Percentiles rank a stretch among this genome's conserved stretches.
These are phyloP conservation scores for Telenomus remus DNA, from an alignment of 1,140 invertebrate genomes.

Conservation along the genomic window DNA sequence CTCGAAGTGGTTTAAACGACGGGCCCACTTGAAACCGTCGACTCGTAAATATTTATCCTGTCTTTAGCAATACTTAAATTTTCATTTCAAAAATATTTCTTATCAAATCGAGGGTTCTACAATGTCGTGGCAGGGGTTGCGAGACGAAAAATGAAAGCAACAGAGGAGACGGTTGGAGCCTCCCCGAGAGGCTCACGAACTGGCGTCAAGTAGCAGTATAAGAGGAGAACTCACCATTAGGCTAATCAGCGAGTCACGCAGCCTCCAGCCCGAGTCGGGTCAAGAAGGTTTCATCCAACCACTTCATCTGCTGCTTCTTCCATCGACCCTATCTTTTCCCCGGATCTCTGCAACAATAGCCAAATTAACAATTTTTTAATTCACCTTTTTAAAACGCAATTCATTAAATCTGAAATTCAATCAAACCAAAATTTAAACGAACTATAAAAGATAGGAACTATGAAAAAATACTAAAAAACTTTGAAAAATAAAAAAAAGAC, in stretches of 20 bases:
- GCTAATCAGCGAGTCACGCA: constrained; percentile 71
- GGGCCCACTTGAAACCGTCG: constrained; percentile 7
- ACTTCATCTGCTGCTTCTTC: constrained; percentile 57
- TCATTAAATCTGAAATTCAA: too few species aligned
- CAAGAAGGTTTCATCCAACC: constrained; percentile 66
- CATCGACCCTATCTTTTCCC: constrained; percentile 5
- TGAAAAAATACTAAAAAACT: too few species aligned
- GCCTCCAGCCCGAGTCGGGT: constrained; percentile 64
- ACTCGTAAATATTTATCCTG: constrained; percentile 66
- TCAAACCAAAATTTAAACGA: too few species aligned
- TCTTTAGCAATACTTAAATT: constrained; percentile 61
- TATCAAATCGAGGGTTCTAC: constrained; percentile 64
- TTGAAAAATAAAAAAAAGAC: too few species aligned
- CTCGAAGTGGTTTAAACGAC: constrained; percentile 9
- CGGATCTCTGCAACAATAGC: constrained; percentile 4
- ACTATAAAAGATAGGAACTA: too few species aligned
- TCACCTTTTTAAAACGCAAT: neutral
- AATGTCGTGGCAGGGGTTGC: constrained; percentile 37
- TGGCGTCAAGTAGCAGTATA: constrained; percentile 71
- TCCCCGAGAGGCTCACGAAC: constrained; percentile 60
- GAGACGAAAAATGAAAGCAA: constrained; percentile 34
- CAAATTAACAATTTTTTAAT: constrained; percentile 13
- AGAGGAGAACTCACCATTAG: constrained; percentile 72
- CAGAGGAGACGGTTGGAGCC: constrained; percentile 24
- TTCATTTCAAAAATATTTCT: constrained; percentile 64